Base-by-base conservation (phyloP, 2,888 invertebrate genomes). In the Branchellion lobata region DNA sequence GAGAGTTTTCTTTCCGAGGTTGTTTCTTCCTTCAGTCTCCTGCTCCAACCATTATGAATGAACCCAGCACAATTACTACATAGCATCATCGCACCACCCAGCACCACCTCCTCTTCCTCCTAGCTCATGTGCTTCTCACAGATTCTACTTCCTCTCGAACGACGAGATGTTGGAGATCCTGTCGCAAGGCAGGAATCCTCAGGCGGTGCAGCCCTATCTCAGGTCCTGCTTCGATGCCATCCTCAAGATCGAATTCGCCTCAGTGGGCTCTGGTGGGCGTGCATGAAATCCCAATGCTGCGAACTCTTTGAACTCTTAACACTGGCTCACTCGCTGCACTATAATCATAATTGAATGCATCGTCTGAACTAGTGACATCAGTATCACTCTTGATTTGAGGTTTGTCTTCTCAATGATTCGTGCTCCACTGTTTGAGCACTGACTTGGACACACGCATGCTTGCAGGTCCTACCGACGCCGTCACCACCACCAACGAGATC, bases 111-210 rank as follows among this genome's bases (percentile, higher is more conserved):
- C n/a, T 34, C n/a, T 27, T 40, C 36, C 29, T 74, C 27, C 34
- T 3, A 1, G 33, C 31, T 29, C 0, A 31, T 71, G 0, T 31
- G 33, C n/a, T 47, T n/a, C 11, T 81, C 82, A 1, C 83, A 87
- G 94, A 83, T 95, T 95, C 87, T 95, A 94, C 87, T 95, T 95
- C 86, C 88, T 95, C 80, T 94, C 94, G 0, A 94, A 95, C 85
- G 94, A 94, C 84, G 95, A 95, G 85, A 88, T 95, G 24, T 88
- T 95, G 82, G 94, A 95, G 87, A 95, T 96, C 83, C 89, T 96
- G 81, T 94, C 95, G 0, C 95, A 95, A 90, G 94, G 94, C 0
- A 90, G 93, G 83, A 93, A 95, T 86, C 94, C 94, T 18, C 83
- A 86, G 80, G 94, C 94, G 0, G 94, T 95, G 0, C 95, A 95